A percentile compares a stretch with the other conserved stretches of the same genome.
Evolutionary conservation across 2,888 invertebrate genomes (phyloP).

Genomic region (Anaspis maculata): DNA sequence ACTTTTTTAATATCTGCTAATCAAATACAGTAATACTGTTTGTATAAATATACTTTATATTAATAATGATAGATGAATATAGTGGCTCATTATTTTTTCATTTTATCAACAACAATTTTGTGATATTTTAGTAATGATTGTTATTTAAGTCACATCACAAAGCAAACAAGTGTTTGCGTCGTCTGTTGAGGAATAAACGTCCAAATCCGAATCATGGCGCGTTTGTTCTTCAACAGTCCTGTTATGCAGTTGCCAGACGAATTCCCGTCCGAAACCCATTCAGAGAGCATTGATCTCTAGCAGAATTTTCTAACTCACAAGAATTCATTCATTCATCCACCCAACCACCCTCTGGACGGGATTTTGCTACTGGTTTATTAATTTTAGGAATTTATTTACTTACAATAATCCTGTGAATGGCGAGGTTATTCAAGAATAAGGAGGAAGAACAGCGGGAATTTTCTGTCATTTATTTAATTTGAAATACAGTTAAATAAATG

Average conservation of each 20-base stretch:
- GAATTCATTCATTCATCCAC: too few relatives aligned
- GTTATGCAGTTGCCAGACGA: constrained; percentile 21
- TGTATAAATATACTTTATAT: constrained; percentile 33
- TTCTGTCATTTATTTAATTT: constrained; percentile 38
- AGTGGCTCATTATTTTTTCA: constrained; percentile 47
- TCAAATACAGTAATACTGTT: constrained; percentile 24
- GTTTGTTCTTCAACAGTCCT: constrained; percentile 21
- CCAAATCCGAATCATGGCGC: constrained; percentile 4
- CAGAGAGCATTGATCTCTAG: too few relatives aligned
- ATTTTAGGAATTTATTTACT: constrained; percentile 40
- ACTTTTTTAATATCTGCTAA: constrained; percentile 27
- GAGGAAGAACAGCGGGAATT: constrained; percentile 34
- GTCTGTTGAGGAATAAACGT: constrained; percentile 28
- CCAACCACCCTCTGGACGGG: too few relatives aligned
- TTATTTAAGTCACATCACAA: constrained; percentile 49
- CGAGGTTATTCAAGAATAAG: constrained; percentile 41
- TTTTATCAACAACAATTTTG: constrained; percentile 49
- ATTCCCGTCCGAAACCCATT: constrained; percentile 10
- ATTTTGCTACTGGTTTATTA: constrained; percentile 21
- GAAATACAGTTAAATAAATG: constrained; percentile 34
- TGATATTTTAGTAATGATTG: constrained; percentile 51
- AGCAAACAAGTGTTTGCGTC: constrained; percentile 37
- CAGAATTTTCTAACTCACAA: too few relatives aligned
- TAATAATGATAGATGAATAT: too few relatives aligned
- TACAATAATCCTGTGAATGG: constrained; percentile 42